Evolutionary conservation across 2,888 invertebrate genomes (phyloP).

Genomic region (Dusona sp.): DNA sequence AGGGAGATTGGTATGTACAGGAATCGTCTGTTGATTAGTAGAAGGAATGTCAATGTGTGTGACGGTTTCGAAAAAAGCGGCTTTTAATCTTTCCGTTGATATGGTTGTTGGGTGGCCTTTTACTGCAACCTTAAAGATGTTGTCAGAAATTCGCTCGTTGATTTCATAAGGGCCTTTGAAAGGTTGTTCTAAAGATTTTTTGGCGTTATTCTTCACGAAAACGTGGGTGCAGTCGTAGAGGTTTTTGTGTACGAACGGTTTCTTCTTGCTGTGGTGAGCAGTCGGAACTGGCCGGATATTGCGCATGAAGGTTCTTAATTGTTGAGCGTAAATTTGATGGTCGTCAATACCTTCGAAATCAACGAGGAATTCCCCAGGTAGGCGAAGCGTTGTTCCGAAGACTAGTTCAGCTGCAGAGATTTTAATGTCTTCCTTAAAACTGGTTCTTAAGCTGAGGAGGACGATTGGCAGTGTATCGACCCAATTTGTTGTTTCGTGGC

Average conservation of each 20-base stretch:
- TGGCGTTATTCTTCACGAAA: conserved; percentile 56
- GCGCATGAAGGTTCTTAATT: conserved; percentile 52
- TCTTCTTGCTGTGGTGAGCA: conserved; percentile 45
- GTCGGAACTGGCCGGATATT: conserved; percentile 45
- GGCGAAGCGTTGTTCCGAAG: conserved; percentile 40
- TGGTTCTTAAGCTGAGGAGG: not conserved
- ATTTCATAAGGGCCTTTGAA: conserved; percentile 72
- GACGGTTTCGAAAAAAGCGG: conserved; percentile 51
- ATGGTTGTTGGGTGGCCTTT: conserved; percentile 60
- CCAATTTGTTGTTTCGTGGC: not conserved
- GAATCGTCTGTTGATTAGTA: not conserved
- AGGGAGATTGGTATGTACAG: too few species aligned
- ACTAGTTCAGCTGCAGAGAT: conserved; percentile 62
- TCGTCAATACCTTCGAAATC: conserved; percentile 16
- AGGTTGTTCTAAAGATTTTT: conserved; percentile 67
- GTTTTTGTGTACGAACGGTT: conserved; percentile 7
- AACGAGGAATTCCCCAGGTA: conserved; percentile 43
- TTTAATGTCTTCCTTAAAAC: conserved; percentile 29
- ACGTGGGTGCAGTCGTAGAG: conserved; percentile 61
- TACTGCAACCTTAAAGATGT: conserved; percentile 62
- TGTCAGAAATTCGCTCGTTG: conserved; percentile 56
- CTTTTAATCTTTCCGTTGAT: conserved; percentile 71
- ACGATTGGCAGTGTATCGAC: not conserved
- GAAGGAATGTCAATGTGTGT: not conserved
- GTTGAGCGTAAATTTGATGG: conserved; percentile 28